A percentile compares a stretch with the other conserved stretches of the same genome.
phyloP scores from a whole-genome alignment of 2,797 vertebrate species.

The Hemitrygon akajei region DNA sequence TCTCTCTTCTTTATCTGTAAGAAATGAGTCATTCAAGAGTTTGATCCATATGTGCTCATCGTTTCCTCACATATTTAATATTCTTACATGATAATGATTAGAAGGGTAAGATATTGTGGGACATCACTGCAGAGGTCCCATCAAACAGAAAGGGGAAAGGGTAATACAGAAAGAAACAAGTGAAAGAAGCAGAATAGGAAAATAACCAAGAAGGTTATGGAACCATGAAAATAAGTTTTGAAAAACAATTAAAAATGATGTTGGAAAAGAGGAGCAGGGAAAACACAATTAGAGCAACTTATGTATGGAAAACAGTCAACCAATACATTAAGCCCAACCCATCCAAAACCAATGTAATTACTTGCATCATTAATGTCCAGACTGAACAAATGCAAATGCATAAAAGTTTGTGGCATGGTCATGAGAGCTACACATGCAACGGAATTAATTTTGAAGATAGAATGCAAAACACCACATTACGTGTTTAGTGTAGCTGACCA shows the following conservation, averaged over 20 bases:
- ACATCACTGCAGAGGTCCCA: neutral
- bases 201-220: neutral
- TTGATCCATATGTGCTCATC: neutral
- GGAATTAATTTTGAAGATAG: too few species aligned
- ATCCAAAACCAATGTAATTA: neutral
- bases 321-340: neutral
- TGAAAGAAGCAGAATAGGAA: neutral
- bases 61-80: neutral
- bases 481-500: too few species aligned
- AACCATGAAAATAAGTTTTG: neutral
- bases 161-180: neutral
- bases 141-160: neutral
- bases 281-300: neutral
- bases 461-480: too few species aligned
- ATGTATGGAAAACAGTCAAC: neutral
- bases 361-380: neutral
- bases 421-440: too few species aligned
- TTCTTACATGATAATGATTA: neutral
- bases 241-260: neutral
- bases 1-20: neutral
- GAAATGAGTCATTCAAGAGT: neutral
- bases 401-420: too few species aligned
- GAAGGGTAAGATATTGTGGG: neutral
- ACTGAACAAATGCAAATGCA: too few species aligned
- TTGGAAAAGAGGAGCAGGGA: neutral